Evolutionary conservation across 2,113 vertebrate species (phyloP).

Genomic region (Cyanistes caeruleus): DNA sequence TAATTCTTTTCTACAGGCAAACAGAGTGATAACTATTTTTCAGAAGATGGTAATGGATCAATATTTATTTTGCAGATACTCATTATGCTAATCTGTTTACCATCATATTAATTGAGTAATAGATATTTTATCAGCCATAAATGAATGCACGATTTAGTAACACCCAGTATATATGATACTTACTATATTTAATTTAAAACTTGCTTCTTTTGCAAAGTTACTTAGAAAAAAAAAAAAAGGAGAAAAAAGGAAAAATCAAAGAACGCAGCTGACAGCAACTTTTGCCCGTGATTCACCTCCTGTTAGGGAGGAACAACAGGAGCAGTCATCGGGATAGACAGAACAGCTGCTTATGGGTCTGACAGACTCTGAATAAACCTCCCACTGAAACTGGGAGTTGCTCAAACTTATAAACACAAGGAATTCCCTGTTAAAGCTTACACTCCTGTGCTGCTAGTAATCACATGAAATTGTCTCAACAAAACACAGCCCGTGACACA

Average conservation of each 20-base stretch:
- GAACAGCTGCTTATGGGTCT: neutral
- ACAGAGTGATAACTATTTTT: neutral
- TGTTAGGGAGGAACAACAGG: neutral
- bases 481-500: neutral
- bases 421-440: neutral
- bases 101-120: neutral
- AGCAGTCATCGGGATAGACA: neutral
- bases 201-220: neutral
- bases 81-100: neutral
- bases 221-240: rapidly evolving
- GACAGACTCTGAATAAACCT: neutral
- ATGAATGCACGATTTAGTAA: neutral
- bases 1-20: neutral
- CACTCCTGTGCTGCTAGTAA: neutral
- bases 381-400: neutral
- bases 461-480: neutral
- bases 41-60: neutral
- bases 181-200: neutral
- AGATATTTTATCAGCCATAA: neutral
- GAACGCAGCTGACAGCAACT: neutral
- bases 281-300: neutral
- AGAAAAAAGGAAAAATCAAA: neutral
- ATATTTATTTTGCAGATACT: neutral
- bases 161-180: neutral
- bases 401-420: neutral